phyloP scores from a whole-genome alignment of 2,113 vertebrate genomes.

The Hippocampus guttulatus region DNA sequence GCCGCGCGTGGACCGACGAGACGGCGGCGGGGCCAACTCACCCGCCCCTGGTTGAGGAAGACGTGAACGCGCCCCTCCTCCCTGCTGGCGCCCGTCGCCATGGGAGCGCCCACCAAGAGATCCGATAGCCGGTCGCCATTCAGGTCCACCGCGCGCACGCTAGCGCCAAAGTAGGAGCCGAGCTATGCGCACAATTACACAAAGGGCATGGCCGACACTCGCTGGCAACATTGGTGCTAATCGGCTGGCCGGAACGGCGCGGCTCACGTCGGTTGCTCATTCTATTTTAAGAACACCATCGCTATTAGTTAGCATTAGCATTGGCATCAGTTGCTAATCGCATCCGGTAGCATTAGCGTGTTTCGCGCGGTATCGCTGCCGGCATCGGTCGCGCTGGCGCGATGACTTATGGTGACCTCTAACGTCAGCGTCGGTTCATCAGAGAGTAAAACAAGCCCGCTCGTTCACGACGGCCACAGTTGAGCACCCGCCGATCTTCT shows the following conservation, averaged over 20 bases:
- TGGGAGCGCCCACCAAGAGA: conserved; percentile 89
- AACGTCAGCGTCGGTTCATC: too few species aligned
- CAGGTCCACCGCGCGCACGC: conserved; percentile 86
- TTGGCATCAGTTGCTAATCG: not conserved
- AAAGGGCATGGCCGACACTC: conserved; percentile 5
- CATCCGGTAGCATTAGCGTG: not conserved
- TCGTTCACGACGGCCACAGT: too few species aligned
- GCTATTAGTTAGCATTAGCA: not conserved
- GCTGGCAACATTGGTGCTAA: too few species aligned
- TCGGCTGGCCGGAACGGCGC: too few species aligned
- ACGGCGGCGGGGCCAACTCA: conserved; percentile 46
- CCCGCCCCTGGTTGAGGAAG: conserved; percentile 87
- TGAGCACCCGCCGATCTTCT: too few species aligned
- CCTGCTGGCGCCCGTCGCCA: conserved; percentile 66
- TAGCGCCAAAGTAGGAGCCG: conserved; percentile 92
- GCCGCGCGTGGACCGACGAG: not conserved
- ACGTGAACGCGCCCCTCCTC: conserved; percentile 93
- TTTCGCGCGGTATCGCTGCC: not conserved
- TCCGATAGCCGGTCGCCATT: conserved; percentile 91
- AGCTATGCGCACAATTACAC: conserved; percentile 66
- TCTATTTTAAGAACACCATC: too few species aligned
- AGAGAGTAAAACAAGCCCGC: too few species aligned
- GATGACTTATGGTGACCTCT: too few species aligned
- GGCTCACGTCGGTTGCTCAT: too few species aligned
- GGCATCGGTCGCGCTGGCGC: too few species aligned